phyloP scores from a whole-genome alignment of 2,888 invertebrate genomes.

The Xestobium rufovillosum region DNA sequence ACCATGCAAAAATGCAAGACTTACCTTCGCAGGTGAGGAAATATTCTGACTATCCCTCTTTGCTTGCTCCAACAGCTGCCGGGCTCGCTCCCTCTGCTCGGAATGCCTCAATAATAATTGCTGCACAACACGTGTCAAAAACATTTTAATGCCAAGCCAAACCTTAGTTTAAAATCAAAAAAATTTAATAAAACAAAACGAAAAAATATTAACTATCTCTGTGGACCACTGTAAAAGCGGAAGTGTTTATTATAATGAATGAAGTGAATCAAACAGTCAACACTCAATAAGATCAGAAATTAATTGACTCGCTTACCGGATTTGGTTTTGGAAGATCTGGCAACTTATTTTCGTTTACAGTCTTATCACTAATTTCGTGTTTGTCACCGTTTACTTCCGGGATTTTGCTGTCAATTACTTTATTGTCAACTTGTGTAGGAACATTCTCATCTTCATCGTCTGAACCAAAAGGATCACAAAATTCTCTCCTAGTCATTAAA shows the following conservation, averaged over 20 bases:
- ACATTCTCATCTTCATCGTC: constrained; percentile 76
- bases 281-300: constrained; percentile 4
- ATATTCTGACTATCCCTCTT: constrained; percentile 49
- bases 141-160: constrained; percentile 38
- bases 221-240: neutral
- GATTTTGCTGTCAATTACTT: constrained; percentile 22
- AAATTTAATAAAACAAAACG: constrained; percentile 18
- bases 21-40: constrained; percentile 45
- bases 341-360: constrained; percentile 22
- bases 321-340: constrained; percentile 38
- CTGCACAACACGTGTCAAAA: constrained; percentile 48
- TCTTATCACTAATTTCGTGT: constrained; percentile 17
- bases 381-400: constrained; percentile 30
- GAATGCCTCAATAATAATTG: constrained; percentile 72
- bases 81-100: constrained; percentile 77
- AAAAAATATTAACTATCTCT: neutral
- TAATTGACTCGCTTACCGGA: constrained; percentile 32
- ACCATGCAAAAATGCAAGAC: no score
- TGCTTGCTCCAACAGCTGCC: constrained; percentile 73
- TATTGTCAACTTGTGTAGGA: constrained; percentile 24
- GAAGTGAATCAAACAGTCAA: constrained; percentile 4
- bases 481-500: constrained; percentile 78
- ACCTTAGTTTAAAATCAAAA: constrained; percentile 23
- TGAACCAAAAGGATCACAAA: constrained; percentile 85
- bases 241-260: neutral